Conservation (phyloP, 2,113 vertebrate genomes). For the Mesocricetus auratus region DNA sequence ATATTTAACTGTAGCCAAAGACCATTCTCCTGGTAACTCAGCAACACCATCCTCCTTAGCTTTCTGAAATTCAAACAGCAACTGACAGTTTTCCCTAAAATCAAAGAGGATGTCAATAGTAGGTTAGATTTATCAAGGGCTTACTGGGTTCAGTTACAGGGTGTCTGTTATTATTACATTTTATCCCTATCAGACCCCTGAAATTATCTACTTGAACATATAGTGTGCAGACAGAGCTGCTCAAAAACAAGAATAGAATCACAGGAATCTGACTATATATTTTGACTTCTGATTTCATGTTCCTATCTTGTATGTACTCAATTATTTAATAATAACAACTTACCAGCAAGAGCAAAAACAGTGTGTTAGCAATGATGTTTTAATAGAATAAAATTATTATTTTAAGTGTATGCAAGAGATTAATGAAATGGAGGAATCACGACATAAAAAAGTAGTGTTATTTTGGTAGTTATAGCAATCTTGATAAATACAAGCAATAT, state of each 20-base stretch:
- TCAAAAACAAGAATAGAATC: background rate
- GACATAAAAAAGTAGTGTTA: background rate
- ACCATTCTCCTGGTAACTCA: background rate
- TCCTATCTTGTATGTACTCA: background rate
- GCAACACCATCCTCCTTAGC: background rate
- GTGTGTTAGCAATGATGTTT: background rate
- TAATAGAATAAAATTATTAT: background rate
- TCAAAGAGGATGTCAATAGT: background rate
- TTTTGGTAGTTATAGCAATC: background rate
- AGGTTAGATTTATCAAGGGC: background rate
- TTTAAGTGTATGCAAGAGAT: background rate
- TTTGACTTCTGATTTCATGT: background rate
- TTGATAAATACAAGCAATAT: background rate
- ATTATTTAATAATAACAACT: background rate
- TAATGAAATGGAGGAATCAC: background rate
- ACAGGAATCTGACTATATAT: background rate
- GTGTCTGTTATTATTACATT: background rate
- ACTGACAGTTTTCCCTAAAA: background rate
- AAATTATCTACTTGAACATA: background rate
- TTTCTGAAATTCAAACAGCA: constrained; percentile 39
- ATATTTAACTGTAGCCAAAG: constrained; percentile 29
- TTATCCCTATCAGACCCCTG: background rate
- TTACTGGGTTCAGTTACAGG: background rate
- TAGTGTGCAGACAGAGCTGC: background rate
- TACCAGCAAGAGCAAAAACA: background rate